A percentile compares a stretch with the other conserved stretches of the same genome.
These are phyloP conservation scores for Thomomys bottae DNA, from an alignment of 2,113 vertebrate genomes.

Conservation along the genomic window DNA sequence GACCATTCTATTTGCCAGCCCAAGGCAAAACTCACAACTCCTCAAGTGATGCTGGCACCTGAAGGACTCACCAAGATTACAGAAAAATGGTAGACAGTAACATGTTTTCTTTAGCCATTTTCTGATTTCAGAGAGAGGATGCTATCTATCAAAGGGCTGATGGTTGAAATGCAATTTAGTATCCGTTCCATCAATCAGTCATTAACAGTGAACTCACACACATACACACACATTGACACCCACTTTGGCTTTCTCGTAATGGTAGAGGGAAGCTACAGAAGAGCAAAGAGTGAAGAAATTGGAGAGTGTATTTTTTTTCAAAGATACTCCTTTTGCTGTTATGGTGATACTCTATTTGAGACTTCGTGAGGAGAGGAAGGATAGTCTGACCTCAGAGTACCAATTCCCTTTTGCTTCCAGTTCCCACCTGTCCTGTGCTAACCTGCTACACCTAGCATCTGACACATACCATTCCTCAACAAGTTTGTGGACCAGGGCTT, in stretches of 20 bases:
- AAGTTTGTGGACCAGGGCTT: background rate
- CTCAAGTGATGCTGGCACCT: background rate
- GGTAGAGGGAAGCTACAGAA: background rate
- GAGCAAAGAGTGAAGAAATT: background rate
- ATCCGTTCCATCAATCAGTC: background rate
- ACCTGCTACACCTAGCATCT: background rate
- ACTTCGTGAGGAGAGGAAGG: background rate
- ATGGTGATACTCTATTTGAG: background rate
- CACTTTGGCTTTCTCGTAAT: background rate
- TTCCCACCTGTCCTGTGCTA: fast-evolving
- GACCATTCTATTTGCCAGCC: background rate
- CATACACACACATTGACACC: background rate
- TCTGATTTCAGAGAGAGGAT: constrained; percentile 15
- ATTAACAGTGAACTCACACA: background rate
- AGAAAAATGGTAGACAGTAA: background rate
- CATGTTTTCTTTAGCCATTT: constrained; percentile 24
- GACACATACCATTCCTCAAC: background rate
- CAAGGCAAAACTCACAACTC: background rate
- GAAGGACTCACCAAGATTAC: background rate
- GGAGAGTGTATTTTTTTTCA: background rate
- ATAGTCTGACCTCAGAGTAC: background rate
- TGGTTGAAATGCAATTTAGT: background rate
- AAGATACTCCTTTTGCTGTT: background rate
- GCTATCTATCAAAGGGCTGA: constrained; percentile 21
- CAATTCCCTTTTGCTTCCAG: background rate